A percentile compares a stretch with the other conserved stretches of the same genome.
Evolutionary conservation across 2,888 invertebrate species (phyloP).

Genomic region (Melieria crassipennis): DNA sequence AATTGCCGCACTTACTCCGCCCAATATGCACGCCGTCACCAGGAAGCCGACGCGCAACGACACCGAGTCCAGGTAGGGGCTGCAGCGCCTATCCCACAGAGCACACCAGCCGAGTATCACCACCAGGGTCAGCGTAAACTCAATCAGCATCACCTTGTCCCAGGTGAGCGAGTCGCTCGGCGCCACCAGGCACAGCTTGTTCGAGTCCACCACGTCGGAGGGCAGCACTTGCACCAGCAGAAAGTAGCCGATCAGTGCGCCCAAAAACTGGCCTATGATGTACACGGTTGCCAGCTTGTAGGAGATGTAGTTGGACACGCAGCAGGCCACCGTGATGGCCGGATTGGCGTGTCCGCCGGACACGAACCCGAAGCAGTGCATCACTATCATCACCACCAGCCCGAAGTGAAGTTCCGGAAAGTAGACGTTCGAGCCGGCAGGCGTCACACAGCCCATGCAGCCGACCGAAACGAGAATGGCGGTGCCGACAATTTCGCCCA

Average conservation of each 20-base stretch:
- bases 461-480: neutral
- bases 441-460: neutral
- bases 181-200: slow-evolving; percentile 22
- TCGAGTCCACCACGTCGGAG: neutral
- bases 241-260: slow-evolving; percentile 41
- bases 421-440: too few relatives aligned
- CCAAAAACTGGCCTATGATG: slow-evolving; percentile 41
- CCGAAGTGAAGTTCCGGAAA: slow-evolving; percentile 37
- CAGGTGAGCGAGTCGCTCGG: slow-evolving; percentile 34
- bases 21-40: slow-evolving; percentile 41
- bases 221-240: slow-evolving; percentile 31
- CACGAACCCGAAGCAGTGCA: slow-evolving; percentile 49
- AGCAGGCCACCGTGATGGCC: slow-evolving; percentile 46
- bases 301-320: slow-evolving; percentile 43
- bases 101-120: slow-evolving; percentile 47
- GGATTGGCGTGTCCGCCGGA: slow-evolving; percentile 50
- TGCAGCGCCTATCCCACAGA: slow-evolving; percentile 48
- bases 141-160: slow-evolving; percentile 40
- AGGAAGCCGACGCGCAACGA: slow-evolving; percentile 46
- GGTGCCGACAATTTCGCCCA: neutral
- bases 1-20: slow-evolving; percentile 41
- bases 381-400: slow-evolving; percentile 39
- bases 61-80: slow-evolving; percentile 46
- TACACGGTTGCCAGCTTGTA: slow-evolving; percentile 39
- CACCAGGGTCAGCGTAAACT: slow-evolving; percentile 40